Evolutionary conservation across 2,797 vertebrate genomes (phyloP).

Genomic region (Myioborus miniatus): DNA sequence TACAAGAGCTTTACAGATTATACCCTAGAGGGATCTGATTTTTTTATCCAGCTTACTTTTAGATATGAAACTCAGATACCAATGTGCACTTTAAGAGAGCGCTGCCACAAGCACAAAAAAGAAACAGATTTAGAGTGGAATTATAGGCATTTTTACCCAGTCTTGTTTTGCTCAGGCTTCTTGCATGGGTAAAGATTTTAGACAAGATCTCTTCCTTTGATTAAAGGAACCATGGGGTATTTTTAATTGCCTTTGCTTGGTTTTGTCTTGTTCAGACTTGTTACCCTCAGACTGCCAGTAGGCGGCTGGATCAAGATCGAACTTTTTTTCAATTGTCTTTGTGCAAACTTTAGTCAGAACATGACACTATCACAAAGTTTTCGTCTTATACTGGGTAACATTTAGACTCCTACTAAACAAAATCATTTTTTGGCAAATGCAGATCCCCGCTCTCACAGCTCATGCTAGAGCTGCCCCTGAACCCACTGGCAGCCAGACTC

Average conservation of each 20-base stretch:
- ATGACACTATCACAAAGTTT: neutral
- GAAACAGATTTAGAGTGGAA: neutral
- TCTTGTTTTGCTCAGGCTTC: neutral
- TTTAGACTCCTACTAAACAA: neutral
- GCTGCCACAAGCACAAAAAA: neutral
- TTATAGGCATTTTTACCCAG: neutral
- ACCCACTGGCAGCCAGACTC: neutral
- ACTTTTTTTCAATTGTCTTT: neutral
- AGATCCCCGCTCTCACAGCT: neutral
- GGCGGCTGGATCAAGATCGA: neutral
- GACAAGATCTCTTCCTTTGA: neutral
- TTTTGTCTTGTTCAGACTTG: neutral
- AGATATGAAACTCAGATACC: neutral
- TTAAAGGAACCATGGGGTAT: neutral
- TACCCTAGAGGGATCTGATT: neutral
- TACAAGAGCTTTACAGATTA: neutral
- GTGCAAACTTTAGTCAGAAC: neutral
- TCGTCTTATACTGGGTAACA: accelerated
- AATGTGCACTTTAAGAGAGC: accelerated
- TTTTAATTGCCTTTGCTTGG: neutral
- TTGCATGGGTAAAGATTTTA: neutral
- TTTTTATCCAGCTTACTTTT: neutral
- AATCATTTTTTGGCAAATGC: neutral
- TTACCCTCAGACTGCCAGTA: neutral
- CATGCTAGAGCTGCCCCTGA: neutral